Evolutionary conservation across 2,113 vertebrate species (phyloP).

Genomic region (Aspiorhynchus laticeps): DNA sequence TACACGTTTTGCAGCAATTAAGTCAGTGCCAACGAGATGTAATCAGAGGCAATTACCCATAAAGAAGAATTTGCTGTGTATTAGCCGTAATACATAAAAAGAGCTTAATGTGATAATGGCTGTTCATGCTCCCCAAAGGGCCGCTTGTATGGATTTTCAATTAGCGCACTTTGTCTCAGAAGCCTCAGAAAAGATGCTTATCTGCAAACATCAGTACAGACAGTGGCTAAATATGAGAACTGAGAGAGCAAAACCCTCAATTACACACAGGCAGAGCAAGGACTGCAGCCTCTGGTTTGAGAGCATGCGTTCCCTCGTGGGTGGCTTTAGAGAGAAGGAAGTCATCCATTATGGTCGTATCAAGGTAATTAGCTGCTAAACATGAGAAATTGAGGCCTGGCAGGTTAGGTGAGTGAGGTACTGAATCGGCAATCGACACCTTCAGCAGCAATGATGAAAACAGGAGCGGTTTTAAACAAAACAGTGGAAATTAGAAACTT

Average conservation of each 20-base stretch:
- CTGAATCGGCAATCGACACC: not conserved
- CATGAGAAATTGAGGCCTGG: not conserved
- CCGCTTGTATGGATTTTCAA: conserved; percentile 52
- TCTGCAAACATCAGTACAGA: conserved; percentile 35
- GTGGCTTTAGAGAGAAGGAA: conserved; percentile 32
- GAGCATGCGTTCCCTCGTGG: not conserved
- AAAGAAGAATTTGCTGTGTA: conserved; percentile 52
- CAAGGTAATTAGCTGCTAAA: conserved; percentile 34
- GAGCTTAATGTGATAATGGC: conserved; percentile 54
- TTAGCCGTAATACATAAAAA: conserved; percentile 56
- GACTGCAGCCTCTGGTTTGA: not conserved
- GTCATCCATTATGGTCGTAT: not conserved
- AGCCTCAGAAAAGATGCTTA: conserved; percentile 44
- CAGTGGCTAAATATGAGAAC: conserved; percentile 34
- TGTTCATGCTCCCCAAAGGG: conserved; percentile 35
- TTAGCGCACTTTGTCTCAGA: conserved; percentile 50
- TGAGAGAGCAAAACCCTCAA: conserved; percentile 6
- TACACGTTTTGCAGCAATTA: conserved; percentile 56
- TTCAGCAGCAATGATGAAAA: not conserved
- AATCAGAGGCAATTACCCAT: conserved; percentile 59
- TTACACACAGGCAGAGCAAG: conserved; percentile 4
- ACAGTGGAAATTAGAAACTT: not conserved
- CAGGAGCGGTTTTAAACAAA: not conserved
- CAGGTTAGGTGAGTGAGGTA: conserved; percentile 2
- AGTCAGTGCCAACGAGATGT: conserved; percentile 46